Conservation (phyloP, 2,888 invertebrate genomes). For the Watsonalla binaria region DNA sequence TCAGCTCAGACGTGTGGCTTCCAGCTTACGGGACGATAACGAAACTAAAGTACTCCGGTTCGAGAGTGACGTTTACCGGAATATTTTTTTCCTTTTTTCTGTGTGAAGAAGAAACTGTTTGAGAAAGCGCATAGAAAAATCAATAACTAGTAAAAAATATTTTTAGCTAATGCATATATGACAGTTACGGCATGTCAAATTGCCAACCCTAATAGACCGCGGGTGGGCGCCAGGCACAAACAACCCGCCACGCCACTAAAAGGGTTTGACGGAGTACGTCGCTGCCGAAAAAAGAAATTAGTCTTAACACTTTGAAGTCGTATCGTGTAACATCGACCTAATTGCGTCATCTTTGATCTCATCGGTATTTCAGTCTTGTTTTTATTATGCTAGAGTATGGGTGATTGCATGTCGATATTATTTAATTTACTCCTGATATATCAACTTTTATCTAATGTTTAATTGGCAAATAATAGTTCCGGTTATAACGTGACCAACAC, state of each 20-base stretch:
- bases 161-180: constrained; percentile 2
- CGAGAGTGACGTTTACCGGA: too few species aligned
- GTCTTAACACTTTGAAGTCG: constrained; percentile 25
- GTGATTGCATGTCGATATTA: neutral
- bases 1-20: too few species aligned
- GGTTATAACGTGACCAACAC: too few species aligned
- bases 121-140: too few species aligned
- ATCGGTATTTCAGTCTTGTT: constrained; percentile 39
- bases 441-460: too few species aligned
- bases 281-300: constrained; percentile 57
- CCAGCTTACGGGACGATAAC: too few species aligned
- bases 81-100: too few species aligned
- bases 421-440: too few species aligned
- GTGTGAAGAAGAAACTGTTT: too few species aligned
- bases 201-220: constrained; percentile 33
- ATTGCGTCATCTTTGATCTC: constrained; percentile 69
- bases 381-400: constrained; percentile 22
- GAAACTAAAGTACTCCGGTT: too few species aligned
- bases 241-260: constrained; percentile 39
- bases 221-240: constrained; percentile 41
- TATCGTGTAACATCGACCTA: constrained; percentile 53
- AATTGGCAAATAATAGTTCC: too few species aligned
- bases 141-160: neutral
- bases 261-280: constrained; percentile 61
- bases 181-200: constrained; percentile 6